Evolutionary conservation across 2,888 invertebrate genomes (phyloP).

Genomic region (Zeuzera pyrina): DNA sequence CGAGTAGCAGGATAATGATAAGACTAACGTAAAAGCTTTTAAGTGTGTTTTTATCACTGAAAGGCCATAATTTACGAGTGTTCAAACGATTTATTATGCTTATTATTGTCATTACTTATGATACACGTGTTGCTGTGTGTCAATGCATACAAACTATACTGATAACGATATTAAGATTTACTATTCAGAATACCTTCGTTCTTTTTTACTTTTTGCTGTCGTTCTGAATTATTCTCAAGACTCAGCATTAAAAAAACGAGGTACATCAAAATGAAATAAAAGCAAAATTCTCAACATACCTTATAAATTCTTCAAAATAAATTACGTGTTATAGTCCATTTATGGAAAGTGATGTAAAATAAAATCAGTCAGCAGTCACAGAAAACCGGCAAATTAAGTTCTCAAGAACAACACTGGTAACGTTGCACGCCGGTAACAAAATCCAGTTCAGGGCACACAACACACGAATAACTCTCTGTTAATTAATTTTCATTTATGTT

Average conservation of each 20-base stretch:
- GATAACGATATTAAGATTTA: no score
- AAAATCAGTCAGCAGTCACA: slow-evolving; percentile 35
- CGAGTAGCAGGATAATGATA: no score
- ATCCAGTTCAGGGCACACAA: slow-evolving; percentile 54
- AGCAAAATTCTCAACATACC: no score
- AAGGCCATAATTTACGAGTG: slow-evolving; percentile 27
- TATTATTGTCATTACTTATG: slow-evolving; percentile 11
- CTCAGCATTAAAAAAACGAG: no score
- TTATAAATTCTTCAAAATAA: slow-evolving; percentile 1
- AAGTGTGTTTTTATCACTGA: slow-evolving; percentile 12
- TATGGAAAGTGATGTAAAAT: slow-evolving; percentile 26
- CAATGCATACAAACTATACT: no score
- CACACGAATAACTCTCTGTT: slow-evolving; percentile 34
- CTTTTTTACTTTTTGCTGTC: no score
- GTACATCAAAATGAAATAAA: no score
- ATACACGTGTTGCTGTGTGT: slow-evolving; percentile 1
- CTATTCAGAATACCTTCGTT: no score
- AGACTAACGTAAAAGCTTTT: slow-evolving; percentile 7
- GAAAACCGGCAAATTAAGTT: slow-evolving; percentile 10
- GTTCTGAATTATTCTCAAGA: no score
- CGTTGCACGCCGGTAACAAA: slow-evolving; percentile 34
- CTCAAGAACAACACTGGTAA: slow-evolving; percentile 22
- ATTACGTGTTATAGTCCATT: slow-evolving; percentile 26
- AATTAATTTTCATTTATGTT: slow-evolving; percentile 49
- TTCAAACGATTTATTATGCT: slow-evolving; percentile 26